Evolutionary conservation across 2,888 invertebrate species (phyloP), one percentile per base, ranked within the genome.

Genomic region (Idaea aversata): DNA sequence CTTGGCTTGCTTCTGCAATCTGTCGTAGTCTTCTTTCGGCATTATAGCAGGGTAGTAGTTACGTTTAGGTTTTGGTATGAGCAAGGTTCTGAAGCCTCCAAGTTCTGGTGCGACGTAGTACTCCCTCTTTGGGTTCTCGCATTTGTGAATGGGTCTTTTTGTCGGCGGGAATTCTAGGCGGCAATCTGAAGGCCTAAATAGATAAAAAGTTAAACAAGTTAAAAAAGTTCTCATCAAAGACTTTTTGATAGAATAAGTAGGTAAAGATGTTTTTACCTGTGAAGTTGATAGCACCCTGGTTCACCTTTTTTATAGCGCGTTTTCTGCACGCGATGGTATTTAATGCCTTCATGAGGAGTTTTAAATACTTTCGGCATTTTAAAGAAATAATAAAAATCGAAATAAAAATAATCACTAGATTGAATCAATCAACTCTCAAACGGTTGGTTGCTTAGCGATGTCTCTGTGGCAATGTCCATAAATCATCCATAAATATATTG

Each of bases 1-100:
- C 83, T 88, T 93, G 0, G 95, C 94, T 69, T 95, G 94, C 59
- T 92, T 88, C 77, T 94, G 91, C 4, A 96, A 80, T 47, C 95
- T 85, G 1, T 94, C 89, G 69, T 94, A 95, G 70, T 97, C 95
- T 0, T 87, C 84, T 65, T 91, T 93, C 0, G 94, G 93, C 81
- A 95, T 91, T 58, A 95, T 86, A 4, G 94, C 95, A 0, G 95
- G 94, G 72, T 94, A 93, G 65, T 89, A 88, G 69, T 93, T 94
- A 0, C 93, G 92, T 38, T 91, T 81, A 3, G 81, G 83, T 62
- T 90, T 91, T 0, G 95, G 95, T 0, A 95, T 84, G 3, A 95
- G 75, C 7, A 94, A 77, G 1, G 82, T 78, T 38, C 94, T 80
- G 78, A 87, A 91, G 5, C 90, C 88, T 0, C 88, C 89, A 0